Evolutionary conservation across 2,797 vertebrate species (phyloP), one percentile per base, ranked within the genome.

Genomic region (Ceryle rudis): DNA sequence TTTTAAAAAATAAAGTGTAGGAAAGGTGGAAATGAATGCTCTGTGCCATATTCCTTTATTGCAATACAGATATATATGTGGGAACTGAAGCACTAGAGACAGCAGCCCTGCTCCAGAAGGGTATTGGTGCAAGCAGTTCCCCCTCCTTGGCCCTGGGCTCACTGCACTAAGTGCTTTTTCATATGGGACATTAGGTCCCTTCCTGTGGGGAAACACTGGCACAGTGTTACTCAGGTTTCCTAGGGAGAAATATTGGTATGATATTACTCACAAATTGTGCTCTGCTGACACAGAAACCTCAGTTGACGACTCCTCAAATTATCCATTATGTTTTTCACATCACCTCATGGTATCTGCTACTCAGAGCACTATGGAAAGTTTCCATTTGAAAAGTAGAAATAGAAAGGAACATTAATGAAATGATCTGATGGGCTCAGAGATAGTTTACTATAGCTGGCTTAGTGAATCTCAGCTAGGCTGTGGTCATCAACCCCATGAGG

Each of bases 151-250:
- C 25, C 37, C 57, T 60, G 33, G 28, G 25, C 31, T 83, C 2
- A 14, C 29, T 4, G 9, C 17, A 33, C 11, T 18, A 64, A 39
- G 22, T 1, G 1, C 5, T 35, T 92, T 44, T 70, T 55, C 52
- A 15, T 41, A 3, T 0, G 0, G n/a, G 35, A 35, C 19, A 7
- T 42, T 66, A 1, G 2, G 8, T 26, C 39, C 8, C 18, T 72
- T 91, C 66, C 52, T n/a, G 2, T 19, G 25, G 16, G 37, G 19
- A 52, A 58, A 31, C 19, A 10, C 3, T 51, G 47, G 9, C 28
- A n/a, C 7, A 0, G 9, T 57, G 29, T 52, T 69, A 35, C 17
- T 86, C 20, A 18, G 22, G 42, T 55, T 78, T 33, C 28, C 26
- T 11, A 16, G 22, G 46, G 11, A 69, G 31, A 15, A 29, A 5